Conservation (phyloP, 2,113 vertebrate genomes). For the Osmerus eperlanus region DNA sequence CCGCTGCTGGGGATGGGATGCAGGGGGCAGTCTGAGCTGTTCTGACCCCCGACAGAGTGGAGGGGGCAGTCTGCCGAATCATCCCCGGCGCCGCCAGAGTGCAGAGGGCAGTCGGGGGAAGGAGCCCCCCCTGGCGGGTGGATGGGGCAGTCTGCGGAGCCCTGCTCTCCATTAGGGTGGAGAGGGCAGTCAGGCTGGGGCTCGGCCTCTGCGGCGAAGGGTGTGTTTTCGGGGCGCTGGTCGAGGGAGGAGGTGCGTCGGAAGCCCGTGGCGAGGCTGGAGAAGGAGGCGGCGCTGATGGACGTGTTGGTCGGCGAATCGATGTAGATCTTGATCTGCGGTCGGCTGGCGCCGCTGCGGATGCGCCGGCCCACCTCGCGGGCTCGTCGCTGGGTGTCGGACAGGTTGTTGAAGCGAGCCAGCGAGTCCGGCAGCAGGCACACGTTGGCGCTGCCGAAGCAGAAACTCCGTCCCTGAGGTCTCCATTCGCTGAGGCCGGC, state of each 20-base stretch:
- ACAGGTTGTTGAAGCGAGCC: constrained; percentile 90
- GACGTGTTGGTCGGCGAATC: constrained; percentile 98
- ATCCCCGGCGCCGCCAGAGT: constrained; percentile 38
- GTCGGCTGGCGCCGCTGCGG: constrained; percentile 90
- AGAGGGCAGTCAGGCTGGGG: constrained; percentile 58
- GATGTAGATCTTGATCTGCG: constrained; percentile 99
- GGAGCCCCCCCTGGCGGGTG: constrained; percentile 56
- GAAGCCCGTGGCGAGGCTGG: constrained; percentile 86
- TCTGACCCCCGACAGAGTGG: constrained; percentile 61
- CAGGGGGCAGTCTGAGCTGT: constrained; percentile 70
- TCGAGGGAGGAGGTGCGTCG: constrained; percentile 92
- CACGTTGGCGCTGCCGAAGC: constrained; percentile 91
- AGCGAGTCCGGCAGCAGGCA: constrained; percentile 92
- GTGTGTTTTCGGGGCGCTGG: constrained; percentile 82
- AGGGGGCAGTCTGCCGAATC: constrained; percentile 53
- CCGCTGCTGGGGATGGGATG: constrained; percentile 53
- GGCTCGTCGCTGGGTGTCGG: constrained; percentile 88
- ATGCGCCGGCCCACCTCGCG: constrained; percentile 91
- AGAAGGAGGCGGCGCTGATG: constrained; percentile 93
- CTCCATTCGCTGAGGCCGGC: constrained; percentile 80
- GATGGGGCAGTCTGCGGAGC: constrained; percentile 57
- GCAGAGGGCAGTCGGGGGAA: constrained; percentile 63
- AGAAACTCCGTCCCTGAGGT: constrained; percentile 89
- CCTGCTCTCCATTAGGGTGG: not conserved
- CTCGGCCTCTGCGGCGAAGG: constrained; percentile 68